A percentile compares a stretch with the other conserved stretches of the same genome.
Evolutionary conservation across 2,888 invertebrate species (phyloP).

Genomic region (Byasa hedistus): DNA sequence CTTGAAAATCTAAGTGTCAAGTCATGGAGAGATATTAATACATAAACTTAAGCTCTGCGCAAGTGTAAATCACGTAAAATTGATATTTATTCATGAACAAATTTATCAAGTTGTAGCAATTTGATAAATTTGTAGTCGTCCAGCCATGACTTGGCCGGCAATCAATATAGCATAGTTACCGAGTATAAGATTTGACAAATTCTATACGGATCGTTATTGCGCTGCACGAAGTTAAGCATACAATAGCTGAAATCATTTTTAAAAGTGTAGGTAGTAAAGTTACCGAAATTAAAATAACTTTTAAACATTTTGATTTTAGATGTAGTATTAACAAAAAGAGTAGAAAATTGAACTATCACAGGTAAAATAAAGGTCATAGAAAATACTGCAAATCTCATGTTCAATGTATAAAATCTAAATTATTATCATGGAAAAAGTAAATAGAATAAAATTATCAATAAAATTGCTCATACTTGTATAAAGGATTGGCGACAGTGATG

Average conservation of each 20-base stretch:
- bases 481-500: conserved; percentile 61
- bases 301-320: no score
- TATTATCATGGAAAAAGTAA: no score
- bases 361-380: no score
- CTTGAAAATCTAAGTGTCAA: background rate
- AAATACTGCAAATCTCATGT: no score
- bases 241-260: background rate
- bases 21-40: background rate
- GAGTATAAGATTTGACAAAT: background rate
- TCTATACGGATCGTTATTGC: background rate
- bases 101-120: background rate
- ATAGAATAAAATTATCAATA: conserved; percentile 23
- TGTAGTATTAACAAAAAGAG: no score
- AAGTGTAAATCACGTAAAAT: background rate
- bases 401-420: no score
- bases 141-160: background rate
- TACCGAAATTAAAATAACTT: background rate
- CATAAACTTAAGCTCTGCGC: background rate
- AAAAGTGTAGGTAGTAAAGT: background rate
- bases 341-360: background rate
- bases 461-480: conserved; percentile 46
- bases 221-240: background rate
- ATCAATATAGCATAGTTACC: background rate
- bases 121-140: background rate
- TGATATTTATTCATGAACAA: background rate